A percentile compares a stretch with the other conserved stretches of the same genome.
Evolutionary conservation across 2,113 vertebrate genomes (phyloP).

Genomic region (Trematomus loennbergii): DNA sequence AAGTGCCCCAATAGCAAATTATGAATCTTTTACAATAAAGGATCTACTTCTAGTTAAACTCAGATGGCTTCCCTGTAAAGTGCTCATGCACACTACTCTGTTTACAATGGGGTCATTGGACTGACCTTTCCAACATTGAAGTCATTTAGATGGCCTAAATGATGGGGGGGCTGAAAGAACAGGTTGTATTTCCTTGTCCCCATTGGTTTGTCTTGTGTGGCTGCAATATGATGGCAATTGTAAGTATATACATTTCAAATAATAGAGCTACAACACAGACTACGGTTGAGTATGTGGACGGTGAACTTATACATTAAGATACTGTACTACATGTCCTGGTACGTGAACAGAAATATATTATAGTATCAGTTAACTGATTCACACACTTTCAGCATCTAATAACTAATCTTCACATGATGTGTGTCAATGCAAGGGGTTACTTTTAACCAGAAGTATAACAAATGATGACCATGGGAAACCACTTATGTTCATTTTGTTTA

Average conservation of each 20-base stretch:
- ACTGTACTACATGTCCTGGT: not conserved
- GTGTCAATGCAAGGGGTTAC: not conserved
- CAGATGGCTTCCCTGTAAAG: not conserved
- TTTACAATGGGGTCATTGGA: not conserved
- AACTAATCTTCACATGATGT: conserved; percentile 7
- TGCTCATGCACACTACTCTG: too few relatives aligned
- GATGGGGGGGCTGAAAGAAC: not conserved
- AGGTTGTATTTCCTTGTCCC: not conserved
- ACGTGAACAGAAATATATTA: not conserved
- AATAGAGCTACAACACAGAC: not conserved
- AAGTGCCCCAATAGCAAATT: not conserved
- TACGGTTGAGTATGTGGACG: too few relatives aligned
- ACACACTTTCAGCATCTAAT: not conserved
- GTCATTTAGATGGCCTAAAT: conserved; percentile 19
- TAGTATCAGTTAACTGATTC: not conserved
- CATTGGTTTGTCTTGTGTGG: not conserved
- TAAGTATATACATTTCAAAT: not conserved
- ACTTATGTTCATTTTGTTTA: not conserved
- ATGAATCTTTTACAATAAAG: not conserved
- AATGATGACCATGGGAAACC: not conserved
- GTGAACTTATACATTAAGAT: not conserved
- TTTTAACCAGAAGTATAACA: not conserved
- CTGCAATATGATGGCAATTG: not conserved
- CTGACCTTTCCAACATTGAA: not conserved
- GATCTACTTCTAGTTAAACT: not conserved